A percentile compares a stretch with the other conserved stretches of the same genome.
Evolutionary conservation across 2,888 invertebrate species (phyloP).

Genomic region (Apeira syringaria): DNA sequence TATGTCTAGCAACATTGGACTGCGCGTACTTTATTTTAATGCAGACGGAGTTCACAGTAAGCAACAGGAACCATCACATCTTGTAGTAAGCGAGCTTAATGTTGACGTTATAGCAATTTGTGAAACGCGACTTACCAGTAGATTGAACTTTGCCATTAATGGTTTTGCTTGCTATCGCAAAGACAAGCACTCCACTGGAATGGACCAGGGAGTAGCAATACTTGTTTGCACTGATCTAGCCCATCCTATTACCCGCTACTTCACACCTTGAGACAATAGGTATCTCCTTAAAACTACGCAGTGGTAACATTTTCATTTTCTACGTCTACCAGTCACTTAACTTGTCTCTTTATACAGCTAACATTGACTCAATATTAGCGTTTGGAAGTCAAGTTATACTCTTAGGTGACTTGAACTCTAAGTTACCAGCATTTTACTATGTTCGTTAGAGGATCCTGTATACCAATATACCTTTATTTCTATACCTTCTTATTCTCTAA

Average conservation of each 20-base stretch:
- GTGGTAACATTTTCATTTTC: not conserved
- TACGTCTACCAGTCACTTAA: not conserved
- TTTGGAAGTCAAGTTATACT: not conserved
- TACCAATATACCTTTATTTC: too few relatives aligned
- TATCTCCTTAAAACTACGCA: not conserved
- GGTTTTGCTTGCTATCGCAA: slow-evolving; percentile 2
- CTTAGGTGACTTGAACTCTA: not conserved
- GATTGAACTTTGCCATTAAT: not conserved
- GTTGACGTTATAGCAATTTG: not conserved
- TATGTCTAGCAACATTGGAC: not conserved
- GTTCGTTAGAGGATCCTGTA: too few relatives aligned
- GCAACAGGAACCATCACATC: slow-evolving; percentile 1
- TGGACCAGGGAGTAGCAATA: not conserved
- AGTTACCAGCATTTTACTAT: too few relatives aligned
- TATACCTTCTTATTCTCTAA: not conserved
- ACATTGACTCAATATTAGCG: not conserved
- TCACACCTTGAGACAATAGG: not conserved
- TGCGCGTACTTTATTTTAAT: slow-evolving; percentile 4
- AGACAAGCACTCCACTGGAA: not conserved
- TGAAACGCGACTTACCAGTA: not conserved
- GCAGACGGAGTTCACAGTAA: slow-evolving; percentile 17
- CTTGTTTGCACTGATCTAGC: not conserved
- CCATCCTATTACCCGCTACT: not conserved
- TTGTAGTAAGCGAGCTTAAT: not conserved
- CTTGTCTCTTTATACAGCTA: not conserved